These are phyloP conservation scores for Chlorocebus sabaeus DNA, from an alignment of 2,113 vertebrate species.

Conservation along the genomic window DNA sequence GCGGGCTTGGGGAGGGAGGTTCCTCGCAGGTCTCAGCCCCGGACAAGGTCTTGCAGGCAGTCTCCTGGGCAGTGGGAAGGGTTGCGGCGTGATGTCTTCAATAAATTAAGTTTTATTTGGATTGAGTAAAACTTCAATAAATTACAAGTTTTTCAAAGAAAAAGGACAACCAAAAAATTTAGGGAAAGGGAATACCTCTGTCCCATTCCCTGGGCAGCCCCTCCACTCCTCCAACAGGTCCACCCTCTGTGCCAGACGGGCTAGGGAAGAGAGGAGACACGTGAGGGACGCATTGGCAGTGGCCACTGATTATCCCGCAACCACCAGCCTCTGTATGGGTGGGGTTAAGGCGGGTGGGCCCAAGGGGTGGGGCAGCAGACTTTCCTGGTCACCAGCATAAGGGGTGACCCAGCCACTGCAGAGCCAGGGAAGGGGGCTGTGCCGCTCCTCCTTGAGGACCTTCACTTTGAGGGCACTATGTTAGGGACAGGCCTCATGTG, in stretches of 20 bases:
- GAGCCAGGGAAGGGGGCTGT: not conserved
- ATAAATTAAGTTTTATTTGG: slow-evolving; percentile 89
- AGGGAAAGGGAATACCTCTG: slow-evolving; percentile 8
- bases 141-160: slow-evolving; percentile 79
- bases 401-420: not conserved
- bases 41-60: not conserved
- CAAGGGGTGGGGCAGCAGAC: not conserved
- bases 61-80: slow-evolving; percentile 19
- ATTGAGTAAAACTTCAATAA: slow-evolving; percentile 84
- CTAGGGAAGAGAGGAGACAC: not conserved
- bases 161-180: not conserved
- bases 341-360: not conserved
- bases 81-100: slow-evolving; percentile 65
- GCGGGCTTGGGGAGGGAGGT: rapidly evolving
- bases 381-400: not conserved
- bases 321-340: not conserved
- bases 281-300: not conserved
- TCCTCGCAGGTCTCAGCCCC: not conserved
- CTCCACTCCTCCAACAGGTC: not conserved
- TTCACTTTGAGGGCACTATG: not conserved
- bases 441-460: not conserved
- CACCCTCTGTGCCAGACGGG: not conserved
- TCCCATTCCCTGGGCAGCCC: not conserved
- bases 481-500: not conserved
- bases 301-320: not conserved